A percentile compares a stretch with the other conserved stretches of the same genome.
These are phyloP conservation scores for Anas georgica DNA, from an alignment of 2,797 vertebrate genomes.

Conservation along the genomic window DNA sequence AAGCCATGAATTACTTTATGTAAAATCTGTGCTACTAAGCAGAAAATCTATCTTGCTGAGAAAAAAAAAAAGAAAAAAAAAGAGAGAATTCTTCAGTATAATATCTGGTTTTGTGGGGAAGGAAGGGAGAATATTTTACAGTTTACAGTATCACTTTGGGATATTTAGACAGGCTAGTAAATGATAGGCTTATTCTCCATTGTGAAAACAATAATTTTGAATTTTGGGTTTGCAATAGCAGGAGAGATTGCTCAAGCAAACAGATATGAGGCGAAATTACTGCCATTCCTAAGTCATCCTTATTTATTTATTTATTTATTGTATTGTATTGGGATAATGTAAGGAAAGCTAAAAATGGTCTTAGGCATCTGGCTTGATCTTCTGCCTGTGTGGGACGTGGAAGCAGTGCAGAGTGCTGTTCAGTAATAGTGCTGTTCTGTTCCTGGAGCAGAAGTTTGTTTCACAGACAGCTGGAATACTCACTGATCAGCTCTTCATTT, in stretches of 20 bases:
- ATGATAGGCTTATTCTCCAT: not conserved
- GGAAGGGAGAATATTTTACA: not conserved
- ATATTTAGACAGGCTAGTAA: slow-evolving; percentile 20
- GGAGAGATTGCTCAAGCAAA: not conserved
- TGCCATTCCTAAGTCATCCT: not conserved
- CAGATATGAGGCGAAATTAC: not conserved
- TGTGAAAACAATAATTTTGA: not conserved
- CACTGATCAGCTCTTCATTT: accelerated
- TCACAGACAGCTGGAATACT: not conserved
- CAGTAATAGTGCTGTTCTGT: too few relatives aligned
- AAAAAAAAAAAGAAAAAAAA: not conserved
- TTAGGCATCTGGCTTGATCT: not conserved
- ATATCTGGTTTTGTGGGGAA: slow-evolving; percentile 3
- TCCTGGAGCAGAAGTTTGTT: not conserved
- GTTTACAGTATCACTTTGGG: not conserved
- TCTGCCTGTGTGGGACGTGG: not conserved
- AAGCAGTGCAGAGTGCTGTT: not conserved
- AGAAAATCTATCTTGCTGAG: slow-evolving; percentile 21
- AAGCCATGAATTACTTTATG: slow-evolving; percentile 25
- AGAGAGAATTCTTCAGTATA: not conserved
- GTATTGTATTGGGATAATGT: not conserved
- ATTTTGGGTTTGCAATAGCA: not conserved
- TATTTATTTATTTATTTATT: not conserved
- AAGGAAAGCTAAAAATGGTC: not conserved
- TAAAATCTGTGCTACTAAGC: slow-evolving; percentile 20